Evolutionary conservation across 2,888 invertebrate species (phyloP), one percentile per base, ranked within the genome.

Genomic region (Syritta pipiens): DNA sequence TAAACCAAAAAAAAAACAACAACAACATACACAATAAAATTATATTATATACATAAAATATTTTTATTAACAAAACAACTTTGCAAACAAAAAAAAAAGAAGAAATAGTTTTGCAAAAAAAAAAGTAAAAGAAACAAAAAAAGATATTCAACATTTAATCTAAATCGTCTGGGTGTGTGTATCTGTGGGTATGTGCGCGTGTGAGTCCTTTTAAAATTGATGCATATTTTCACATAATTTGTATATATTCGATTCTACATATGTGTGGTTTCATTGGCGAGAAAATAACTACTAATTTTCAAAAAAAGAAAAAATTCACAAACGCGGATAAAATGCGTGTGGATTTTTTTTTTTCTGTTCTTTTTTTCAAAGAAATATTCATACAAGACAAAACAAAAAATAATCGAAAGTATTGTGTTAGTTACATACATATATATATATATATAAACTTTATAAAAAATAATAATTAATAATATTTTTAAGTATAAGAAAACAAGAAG

Each of bases 241-340:
- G 4, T 26, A 24, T 5, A 40, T 37, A 7, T 53, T 7, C 26
- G 12, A 22, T 2, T 19, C 42, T 24, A n/a, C n/a, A 30, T 17
- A 37, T 57, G 7, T 55, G 67, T 55, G 67, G 57, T 67, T 67
- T 67, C 55, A 55, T 53, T 17, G 42, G 32, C 24, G 44, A 65
- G 51, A 35, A 48, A n/a, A n/a, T n/a, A n/a, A n/a, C n/a, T n/a
- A n/a, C n/a, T n/a, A n/a, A n/a, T n/a, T n/a, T n/a, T n/a, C n/a
- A n/a, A n/a, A n/a, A n/a, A n/a, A n/a, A n/a, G n/a, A n/a, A n/a
- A n/a, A n/a, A n/a, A n/a, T n/a, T n/a, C n/a, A n/a, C n/a, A n/a
- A n/a, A n/a, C n/a, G n/a, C n/a, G n/a, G n/a, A n/a, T n/a, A n/a
- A n/a, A n/a, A n/a, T n/a, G n/a, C n/a, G n/a, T n/a, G n/a, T n/a